Conservation (phyloP, 2,797 vertebrate species). For the Spheniscus humboldti region DNA sequence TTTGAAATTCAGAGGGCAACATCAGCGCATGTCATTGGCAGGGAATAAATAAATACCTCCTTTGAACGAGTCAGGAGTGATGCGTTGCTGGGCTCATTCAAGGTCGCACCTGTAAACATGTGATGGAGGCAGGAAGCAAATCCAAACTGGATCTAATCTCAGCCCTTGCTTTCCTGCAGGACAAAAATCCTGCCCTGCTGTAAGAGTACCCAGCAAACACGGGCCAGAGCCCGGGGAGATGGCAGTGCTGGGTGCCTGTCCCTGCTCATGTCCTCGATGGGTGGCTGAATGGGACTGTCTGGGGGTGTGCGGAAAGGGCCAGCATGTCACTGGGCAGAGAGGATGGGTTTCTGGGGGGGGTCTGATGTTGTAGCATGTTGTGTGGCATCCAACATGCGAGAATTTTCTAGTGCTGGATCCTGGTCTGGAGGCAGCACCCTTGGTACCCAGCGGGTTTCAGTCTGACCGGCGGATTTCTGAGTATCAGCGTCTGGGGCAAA, state of each 20-base stretch:
- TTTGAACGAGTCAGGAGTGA: neutral
- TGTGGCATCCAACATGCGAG: neutral
- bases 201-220: fast-evolving
- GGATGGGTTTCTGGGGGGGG: neutral
- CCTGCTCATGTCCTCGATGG: neutral
- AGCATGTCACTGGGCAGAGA: fast-evolving
- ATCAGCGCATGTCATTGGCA: neutral
- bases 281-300: neutral
- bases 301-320: neutral
- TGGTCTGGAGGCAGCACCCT: neutral
- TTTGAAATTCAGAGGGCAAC: conserved; percentile 47
- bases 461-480: fast-evolving
- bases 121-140: neutral
- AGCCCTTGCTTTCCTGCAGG: neutral
- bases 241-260: neutral
- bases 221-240: neutral
- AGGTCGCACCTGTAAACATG: neutral
- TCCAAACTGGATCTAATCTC: neutral
- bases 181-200: neutral
- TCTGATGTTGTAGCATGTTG: neutral
- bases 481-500: fast-evolving
- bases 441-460: fast-evolving
- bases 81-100: neutral
- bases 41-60: conserved; percentile 47
- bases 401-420: neutral